Evolutionary conservation across 2,888 invertebrate genomes (phyloP).

Genomic region (Cerceris rybyensis): DNA sequence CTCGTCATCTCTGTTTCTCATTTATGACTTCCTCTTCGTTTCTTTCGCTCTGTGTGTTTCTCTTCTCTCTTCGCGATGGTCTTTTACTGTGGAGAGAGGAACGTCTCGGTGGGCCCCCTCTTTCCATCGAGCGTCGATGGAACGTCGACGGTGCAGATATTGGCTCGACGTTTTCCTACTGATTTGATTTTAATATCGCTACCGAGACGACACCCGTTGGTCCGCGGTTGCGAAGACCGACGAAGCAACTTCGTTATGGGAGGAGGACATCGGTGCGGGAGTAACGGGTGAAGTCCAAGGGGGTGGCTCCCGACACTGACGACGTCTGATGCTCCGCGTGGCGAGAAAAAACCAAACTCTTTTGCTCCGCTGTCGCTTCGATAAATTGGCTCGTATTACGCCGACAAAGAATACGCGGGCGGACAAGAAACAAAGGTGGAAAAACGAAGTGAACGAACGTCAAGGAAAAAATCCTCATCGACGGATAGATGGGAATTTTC

Average conservation of each 20-base stretch:
- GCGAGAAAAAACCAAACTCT: not conserved
- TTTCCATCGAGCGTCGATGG: slow-evolving; percentile 21
- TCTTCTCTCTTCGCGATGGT: slow-evolving; percentile 2
- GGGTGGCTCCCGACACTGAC: not conserved
- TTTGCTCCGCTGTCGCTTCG: slow-evolving; percentile 4
- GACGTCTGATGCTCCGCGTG: not conserved
- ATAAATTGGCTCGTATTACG: slow-evolving; percentile 45
- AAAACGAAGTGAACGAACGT: slow-evolving; percentile 15
- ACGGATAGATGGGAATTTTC: slow-evolving; percentile 28
- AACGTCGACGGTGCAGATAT: slow-evolving; percentile 60
- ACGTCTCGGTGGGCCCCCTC: not conserved
- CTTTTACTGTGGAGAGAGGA: not conserved
- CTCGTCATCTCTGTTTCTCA: slow-evolving; percentile 46
- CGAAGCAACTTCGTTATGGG: slow-evolving; percentile 64
- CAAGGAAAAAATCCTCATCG: slow-evolving; percentile 1
- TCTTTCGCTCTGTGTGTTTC: not conserved
- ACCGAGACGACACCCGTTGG: slow-evolving; percentile 54
- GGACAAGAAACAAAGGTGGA: slow-evolving; percentile 9
- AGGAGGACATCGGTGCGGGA: slow-evolving; percentile 20
- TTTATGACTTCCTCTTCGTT: slow-evolving; percentile 11
- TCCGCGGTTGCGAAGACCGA: slow-evolving; percentile 52
- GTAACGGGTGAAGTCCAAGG: slow-evolving; percentile 20
- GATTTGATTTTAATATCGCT: slow-evolving; percentile 69
- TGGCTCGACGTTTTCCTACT: slow-evolving; percentile 65
- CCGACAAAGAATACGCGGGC: not conserved